A percentile compares a stretch with the other conserved stretches of the same genome.
phyloP scores from a whole-genome alignment of 2,888 invertebrate genomes.

The Alcis repandata region DNA sequence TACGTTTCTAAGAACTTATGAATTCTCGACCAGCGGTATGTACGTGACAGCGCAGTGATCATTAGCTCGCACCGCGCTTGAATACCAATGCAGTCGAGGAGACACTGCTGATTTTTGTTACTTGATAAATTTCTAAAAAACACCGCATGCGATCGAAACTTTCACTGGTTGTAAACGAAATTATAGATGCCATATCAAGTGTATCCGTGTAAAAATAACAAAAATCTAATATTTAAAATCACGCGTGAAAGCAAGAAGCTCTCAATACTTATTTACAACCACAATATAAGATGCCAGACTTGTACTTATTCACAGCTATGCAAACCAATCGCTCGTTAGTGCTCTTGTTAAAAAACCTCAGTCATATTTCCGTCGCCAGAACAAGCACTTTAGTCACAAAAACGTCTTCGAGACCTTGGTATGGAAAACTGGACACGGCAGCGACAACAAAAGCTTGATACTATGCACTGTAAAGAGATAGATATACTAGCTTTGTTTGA shows the following conservation, averaged over 20 bases:
- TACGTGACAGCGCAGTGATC: conserved; percentile 27
- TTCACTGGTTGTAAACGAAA: too few species aligned
- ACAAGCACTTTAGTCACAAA: not conserved
- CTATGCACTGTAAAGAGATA: not conserved
- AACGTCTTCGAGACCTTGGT: not conserved
- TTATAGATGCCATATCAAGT: too few species aligned
- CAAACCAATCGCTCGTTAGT: too few species aligned
- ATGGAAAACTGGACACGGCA: not conserved
- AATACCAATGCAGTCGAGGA: conserved; percentile 28
- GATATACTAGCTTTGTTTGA: not conserved
- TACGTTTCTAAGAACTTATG: conserved; percentile 30
- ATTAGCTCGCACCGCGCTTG: conserved; percentile 29
- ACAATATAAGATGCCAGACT: too few species aligned
- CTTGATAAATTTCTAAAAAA: not conserved
- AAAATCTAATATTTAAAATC: too few species aligned
- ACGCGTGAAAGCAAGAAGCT: too few species aligned
- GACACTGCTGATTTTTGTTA: not conserved
- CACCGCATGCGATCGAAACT: not conserved
- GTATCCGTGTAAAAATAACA: too few species aligned
- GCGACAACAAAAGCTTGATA: not conserved
- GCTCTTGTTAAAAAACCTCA: not conserved
- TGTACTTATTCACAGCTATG: too few species aligned
- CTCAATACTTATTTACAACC: not conserved
- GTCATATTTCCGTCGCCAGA: not conserved
- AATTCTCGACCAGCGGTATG: conserved; percentile 16